Conservation (phyloP, 2,113 vertebrate species). For the Leuciscus idus region DNA sequence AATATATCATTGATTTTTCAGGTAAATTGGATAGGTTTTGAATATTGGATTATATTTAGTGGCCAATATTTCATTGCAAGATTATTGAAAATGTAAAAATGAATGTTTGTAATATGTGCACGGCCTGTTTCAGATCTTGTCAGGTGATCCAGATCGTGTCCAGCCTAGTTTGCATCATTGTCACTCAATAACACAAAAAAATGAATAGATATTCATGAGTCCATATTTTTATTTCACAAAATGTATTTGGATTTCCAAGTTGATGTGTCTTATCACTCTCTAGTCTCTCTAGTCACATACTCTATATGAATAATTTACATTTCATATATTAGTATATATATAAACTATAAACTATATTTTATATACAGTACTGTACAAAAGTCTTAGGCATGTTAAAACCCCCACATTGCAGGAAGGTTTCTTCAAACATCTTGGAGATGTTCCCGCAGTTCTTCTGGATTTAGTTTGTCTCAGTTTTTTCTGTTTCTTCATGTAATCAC, state of each 20-base stretch:
- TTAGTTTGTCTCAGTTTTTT: no score
- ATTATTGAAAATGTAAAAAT: slow-evolving; percentile 29
- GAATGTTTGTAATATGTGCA: not conserved
- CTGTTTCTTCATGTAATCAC: no score
- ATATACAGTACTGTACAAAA: no score
- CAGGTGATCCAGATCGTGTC: not conserved
- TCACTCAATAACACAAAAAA: not conserved
- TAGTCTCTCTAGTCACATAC: no score
- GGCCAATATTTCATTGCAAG: slow-evolving; percentile 26
- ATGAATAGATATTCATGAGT: slow-evolving; percentile 26
- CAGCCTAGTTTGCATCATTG: slow-evolving; percentile 14
- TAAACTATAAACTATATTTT: no score
- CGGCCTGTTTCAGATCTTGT: not conserved
- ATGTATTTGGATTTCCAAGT: not conserved
- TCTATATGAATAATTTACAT: no score
- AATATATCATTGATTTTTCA: slow-evolving; percentile 7
- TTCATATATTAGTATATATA: no score
- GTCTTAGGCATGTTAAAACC: no score
- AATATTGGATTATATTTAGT: slow-evolving; percentile 37
- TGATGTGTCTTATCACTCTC: not conserved
- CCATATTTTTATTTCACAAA: not conserved
- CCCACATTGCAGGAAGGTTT: no score
- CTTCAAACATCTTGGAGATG: no score
- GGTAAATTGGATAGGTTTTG: slow-evolving; percentile 6
- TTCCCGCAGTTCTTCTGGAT: no score